Evolutionary conservation across 2,888 invertebrate species (phyloP).

Genomic region (Melieria picta): DNA sequence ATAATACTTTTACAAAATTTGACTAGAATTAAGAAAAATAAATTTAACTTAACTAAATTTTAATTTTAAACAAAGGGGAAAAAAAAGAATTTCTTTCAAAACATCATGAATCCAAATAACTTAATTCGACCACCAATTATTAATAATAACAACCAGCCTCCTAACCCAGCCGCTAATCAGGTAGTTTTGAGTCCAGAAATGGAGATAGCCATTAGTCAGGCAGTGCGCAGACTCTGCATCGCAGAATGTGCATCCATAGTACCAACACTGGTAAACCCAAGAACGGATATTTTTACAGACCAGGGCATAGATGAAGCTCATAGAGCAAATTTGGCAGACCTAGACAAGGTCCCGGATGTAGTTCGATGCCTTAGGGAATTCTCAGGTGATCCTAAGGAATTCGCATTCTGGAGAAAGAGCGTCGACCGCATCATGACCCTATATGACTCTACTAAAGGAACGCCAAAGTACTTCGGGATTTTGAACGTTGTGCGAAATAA

Average conservation of each 20-base stretch:
- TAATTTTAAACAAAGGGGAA: neutral
- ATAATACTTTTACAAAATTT: no score
- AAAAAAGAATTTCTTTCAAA: neutral
- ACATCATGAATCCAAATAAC: conserved; percentile 19
- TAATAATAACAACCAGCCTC: conserved; percentile 3
- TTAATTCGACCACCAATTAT: conserved; percentile 13
- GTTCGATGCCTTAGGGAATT: no score
- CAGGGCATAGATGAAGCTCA: conserved; percentile 26
- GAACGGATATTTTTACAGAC: neutral
- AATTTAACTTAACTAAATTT: neutral
- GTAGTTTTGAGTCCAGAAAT: conserved; percentile 5
- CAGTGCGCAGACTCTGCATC: conserved; percentile 6
- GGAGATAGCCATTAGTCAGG: conserved; percentile 16
- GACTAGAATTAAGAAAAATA: no score
- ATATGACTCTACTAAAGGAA: conserved; percentile 27
- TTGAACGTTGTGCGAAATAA: conserved; percentile 29
- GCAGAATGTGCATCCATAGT: conserved; percentile 8
- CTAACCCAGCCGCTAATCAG: neutral
- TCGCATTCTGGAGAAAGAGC: conserved; percentile 30
- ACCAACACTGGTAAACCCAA: conserved; percentile 9
- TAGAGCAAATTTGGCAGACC: conserved; percentile 3
- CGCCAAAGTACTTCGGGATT: conserved; percentile 31
- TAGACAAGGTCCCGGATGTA: no score
- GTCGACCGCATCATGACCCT: conserved; percentile 27
- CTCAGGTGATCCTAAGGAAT: conserved; percentile 17